A percentile compares a stretch with the other conserved stretches of the same genome.
Conservation (phyloP, 2,797 vertebrate genomes). For the Hydrolagus colliei region DNA sequence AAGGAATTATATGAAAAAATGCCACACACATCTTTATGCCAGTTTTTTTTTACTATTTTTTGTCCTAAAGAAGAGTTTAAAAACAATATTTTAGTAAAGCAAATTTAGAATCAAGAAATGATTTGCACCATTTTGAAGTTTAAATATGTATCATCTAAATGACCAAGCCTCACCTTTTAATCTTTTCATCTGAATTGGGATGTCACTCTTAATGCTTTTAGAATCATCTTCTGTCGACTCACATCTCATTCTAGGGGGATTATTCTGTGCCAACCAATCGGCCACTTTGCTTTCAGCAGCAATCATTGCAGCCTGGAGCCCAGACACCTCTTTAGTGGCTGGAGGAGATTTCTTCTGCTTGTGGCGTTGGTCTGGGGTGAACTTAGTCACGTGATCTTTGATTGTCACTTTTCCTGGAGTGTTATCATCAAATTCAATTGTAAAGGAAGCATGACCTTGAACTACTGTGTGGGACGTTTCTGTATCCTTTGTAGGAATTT, state of each 20-base stretch:
- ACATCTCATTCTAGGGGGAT: conserved; percentile 80
- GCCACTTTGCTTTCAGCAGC: conserved; percentile 94
- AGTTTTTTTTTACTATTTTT: too few relatives aligned
- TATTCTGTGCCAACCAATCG: conserved; percentile 95
- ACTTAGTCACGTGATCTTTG: conserved; percentile 91
- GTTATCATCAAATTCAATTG: conserved; percentile 92
- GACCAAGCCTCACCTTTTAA: conserved; percentile 77
- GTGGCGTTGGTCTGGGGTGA: conserved; percentile 71
- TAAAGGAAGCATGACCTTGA: conserved; percentile 93
- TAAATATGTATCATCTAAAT: not conserved
- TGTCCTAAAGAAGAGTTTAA: too few relatives aligned
- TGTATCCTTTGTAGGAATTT: conserved; percentile 90
- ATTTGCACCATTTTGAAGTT: not conserved
- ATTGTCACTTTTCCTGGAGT: conserved; percentile 94
- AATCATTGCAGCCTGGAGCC: conserved; percentile 90
- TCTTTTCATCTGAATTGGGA: conserved; percentile 87
- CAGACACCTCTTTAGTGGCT: conserved; percentile 74
- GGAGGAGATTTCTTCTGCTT: conserved; percentile 73
- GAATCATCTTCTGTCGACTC: conserved; percentile 88
- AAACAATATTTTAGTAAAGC: too few relatives aligned
- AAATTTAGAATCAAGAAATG: not conserved
- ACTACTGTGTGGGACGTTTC: conserved; percentile 56
- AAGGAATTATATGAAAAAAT: too few relatives aligned
- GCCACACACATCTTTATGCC: too few relatives aligned
- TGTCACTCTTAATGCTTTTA: conserved; percentile 96